Evolutionary conservation across 2,888 invertebrate genomes (phyloP).

Genomic region (Ommatoiulus sabulosus): DNA sequence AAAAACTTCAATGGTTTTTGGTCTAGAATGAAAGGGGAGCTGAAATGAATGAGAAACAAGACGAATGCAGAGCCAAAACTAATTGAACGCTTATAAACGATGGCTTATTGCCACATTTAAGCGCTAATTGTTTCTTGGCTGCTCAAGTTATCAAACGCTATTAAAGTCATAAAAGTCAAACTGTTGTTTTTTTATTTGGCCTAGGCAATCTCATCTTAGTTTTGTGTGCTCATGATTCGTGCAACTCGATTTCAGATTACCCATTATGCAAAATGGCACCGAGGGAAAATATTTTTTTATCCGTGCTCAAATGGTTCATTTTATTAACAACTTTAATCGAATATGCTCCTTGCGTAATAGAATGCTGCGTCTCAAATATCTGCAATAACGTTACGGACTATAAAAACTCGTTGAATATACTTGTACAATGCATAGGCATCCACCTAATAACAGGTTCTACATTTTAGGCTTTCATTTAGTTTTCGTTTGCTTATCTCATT

Average conservation of each 20-base stretch:
- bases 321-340: slow-evolving; percentile 9
- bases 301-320: neutral
- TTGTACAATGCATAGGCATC: neutral
- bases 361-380: neutral
- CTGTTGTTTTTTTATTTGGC: neutral
- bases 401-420: neutral
- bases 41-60: slow-evolving; percentile 36
- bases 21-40: slow-evolving; percentile 14
- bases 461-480: too few relatives aligned
- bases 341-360: neutral
- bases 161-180: slow-evolving; percentile 37
- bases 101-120: slow-evolving; percentile 52
- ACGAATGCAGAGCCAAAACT: slow-evolving; percentile 42
- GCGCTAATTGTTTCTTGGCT: slow-evolving; percentile 51
- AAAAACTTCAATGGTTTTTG: neutral
- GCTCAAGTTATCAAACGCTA: slow-evolving; percentile 47
- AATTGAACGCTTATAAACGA: slow-evolving; percentile 49
- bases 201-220: neutral
- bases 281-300: slow-evolving; percentile 33
- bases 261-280: slow-evolving; percentile 36
- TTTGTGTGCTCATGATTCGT: neutral
- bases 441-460: too few relatives aligned
- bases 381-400: neutral
- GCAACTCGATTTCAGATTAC: neutral
- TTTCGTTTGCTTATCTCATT: too few relatives aligned